Conservation (phyloP, 2,797 vertebrate genomes). For the Botia almorhae region DNA sequence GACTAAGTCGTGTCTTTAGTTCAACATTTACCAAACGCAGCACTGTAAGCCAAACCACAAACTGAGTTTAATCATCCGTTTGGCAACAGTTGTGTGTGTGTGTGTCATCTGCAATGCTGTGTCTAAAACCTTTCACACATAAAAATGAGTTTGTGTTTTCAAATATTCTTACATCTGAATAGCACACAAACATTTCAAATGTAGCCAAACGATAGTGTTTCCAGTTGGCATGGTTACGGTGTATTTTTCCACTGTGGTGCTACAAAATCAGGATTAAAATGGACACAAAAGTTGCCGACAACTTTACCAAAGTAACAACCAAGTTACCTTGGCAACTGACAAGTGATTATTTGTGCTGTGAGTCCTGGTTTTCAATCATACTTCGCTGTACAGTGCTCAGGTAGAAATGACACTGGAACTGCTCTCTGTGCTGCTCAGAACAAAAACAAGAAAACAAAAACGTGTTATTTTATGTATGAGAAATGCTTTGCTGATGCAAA, state of each 20-base stretch:
- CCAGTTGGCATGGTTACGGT: neutral
- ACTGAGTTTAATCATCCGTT: neutral
- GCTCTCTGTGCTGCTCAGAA: neutral
- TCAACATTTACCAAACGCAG: neutral
- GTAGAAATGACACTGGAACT: neutral
- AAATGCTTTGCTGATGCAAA: neutral
- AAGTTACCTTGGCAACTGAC: neutral
- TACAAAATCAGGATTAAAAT: neutral
- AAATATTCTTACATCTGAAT: neutral
- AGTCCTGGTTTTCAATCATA: neutral
- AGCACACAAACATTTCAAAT: neutral
- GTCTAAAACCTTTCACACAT: neutral
- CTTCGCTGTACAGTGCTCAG: neutral
- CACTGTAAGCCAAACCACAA: slow-evolving; percentile 4
- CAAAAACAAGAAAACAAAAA: neutral
- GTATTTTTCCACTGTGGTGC: neutral
- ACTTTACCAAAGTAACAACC: neutral
- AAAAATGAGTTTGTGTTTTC: neutral
- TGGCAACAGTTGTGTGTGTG: neutral
- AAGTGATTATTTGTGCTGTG: neutral
- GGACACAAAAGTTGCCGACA: neutral
- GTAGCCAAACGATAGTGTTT: neutral
- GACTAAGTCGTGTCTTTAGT: neutral
- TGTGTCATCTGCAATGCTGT: neutral
- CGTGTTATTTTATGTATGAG: neutral